Evolutionary conservation across 2,888 invertebrate species (phyloP), one percentile per base, ranked within the genome.

Genomic region (Drosophila algonquin): DNA sequence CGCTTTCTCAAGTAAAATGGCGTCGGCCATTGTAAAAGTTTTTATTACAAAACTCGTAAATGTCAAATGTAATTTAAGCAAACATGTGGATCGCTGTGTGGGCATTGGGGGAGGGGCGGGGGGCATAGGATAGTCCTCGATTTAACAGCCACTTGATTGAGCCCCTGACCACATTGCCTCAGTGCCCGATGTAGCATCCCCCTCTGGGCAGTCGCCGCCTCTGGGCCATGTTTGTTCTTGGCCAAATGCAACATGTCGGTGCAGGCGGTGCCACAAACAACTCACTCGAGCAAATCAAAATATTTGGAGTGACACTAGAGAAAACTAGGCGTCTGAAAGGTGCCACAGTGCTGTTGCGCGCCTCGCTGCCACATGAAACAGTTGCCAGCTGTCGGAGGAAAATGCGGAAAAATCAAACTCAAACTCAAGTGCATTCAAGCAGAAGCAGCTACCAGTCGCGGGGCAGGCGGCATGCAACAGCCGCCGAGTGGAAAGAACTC

Each of bases 31-130:
- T 89, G 89, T 90, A 84, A 89, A 90, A 72, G 73, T 80, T 90
- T 90, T 90, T 89, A 90, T 89, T 80, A 69, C 74, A 63, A 50
- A 58, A 76, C 77, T 90, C 89, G 90, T 90, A 90, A 90, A 90
- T 90, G 90, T 89, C 89, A 81, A 85, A 87, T 86, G 79, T 89
- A 89, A 90, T 90, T 90, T 89, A 90, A 81, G 77, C 77, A 74
- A 75, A 74, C 79, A 76, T 63, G 59, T 70, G 63, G 40, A 40
- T 40, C 40, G 58, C 10, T 35, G 35, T 12, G 35, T 35, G 35
- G 21, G 21, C 21, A 21, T 21, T 1, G 35, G 12, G 35, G 12
- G 12, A 2, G 12, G 3, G 32, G 32, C 10, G 54, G 54, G 53
- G 35, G 57, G 52, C 24, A 5, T 24, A 24, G 45, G 58, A 44